These are phyloP conservation scores for Ochlodes sylvanus DNA, from an alignment of 2,888 invertebrate genomes.

Conservation along the genomic window DNA sequence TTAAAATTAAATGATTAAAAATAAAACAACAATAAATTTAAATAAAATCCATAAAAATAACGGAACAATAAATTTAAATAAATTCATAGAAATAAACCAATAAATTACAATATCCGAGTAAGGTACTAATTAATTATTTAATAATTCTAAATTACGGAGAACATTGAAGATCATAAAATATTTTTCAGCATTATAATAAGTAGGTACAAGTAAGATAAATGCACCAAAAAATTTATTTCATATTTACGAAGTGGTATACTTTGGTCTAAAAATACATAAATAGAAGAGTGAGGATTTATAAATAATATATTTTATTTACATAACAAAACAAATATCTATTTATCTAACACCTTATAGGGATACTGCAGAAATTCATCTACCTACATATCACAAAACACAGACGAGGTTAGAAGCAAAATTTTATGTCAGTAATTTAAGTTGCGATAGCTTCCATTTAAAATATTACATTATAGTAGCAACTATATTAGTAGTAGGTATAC, in stretches of 20 bases:
- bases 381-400: constrained; percentile 65
- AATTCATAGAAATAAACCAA: not conserved
- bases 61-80: not conserved
- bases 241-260: constrained; percentile 25
- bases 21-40: too few relatives aligned
- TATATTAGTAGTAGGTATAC: constrained; percentile 21
- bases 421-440: constrained; percentile 47
- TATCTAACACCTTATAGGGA: constrained; percentile 10
- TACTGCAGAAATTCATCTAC: constrained; percentile 32
- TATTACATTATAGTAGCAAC: constrained; percentile 12
- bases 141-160: constrained; percentile 9
- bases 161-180: constrained; percentile 30
- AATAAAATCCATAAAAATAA: too few relatives aligned
- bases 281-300: constrained; percentile 17
- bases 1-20: too few relatives aligned
- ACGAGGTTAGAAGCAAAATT: constrained; percentile 50
- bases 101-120: not conserved
- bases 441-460: constrained; percentile 18
- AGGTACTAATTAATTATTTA: constrained; percentile 2
- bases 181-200: constrained; percentile 5
- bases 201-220: constrained; percentile 22
- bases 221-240: constrained; percentile 19
- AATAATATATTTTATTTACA: constrained; percentile 27
- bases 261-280: constrained; percentile 35
- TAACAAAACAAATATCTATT: constrained; percentile 16